These are phyloP conservation scores for Hymenopus coronatus DNA, from an alignment of 2,888 invertebrate species.

Conservation along the genomic window DNA sequence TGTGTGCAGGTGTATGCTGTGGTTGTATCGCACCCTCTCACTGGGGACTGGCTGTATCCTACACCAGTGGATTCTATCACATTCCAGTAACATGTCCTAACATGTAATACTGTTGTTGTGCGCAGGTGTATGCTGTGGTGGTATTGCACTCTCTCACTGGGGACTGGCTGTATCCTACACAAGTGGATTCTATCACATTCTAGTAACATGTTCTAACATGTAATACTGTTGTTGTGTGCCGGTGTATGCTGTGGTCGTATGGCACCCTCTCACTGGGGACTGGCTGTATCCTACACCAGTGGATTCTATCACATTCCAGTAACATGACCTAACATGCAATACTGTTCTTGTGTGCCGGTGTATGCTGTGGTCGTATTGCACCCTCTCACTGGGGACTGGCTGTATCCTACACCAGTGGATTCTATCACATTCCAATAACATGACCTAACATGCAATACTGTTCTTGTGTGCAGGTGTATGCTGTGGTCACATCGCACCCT, in stretches of 20 bases:
- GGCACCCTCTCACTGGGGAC: conserved; percentile 82
- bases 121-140: conserved; percentile 77
- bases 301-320: conserved; percentile 99
- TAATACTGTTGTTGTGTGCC: conserved; percentile 39
- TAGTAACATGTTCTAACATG: too few relatives aligned
- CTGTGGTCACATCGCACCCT: conserved; percentile 83
- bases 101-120: conserved; percentile 1
- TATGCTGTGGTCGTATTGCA: conserved; percentile 86
- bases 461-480: conserved; percentile 62
- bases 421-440: conserved; percentile 99
- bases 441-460: conserved; percentile 6
- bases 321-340: conserved; percentile 18
- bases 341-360: conserved; percentile 52
- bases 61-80: conserved; percentile 97
- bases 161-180: conserved; percentile 94
- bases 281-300: conserved; percentile 93
- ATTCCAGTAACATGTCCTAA: conserved; percentile 60
- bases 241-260: conserved; percentile 84
- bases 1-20: conserved; percentile 72
- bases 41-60: conserved; percentile 90
- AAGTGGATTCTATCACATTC: conserved; percentile 97
- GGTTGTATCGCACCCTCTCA: conserved; percentile 80
- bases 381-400: conserved; percentile 82
- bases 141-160: conserved; percentile 83
- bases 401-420: conserved; percentile 96